Base-by-base conservation (phyloP, 2,113 vertebrate species). In the Bufo bufo region DNA sequence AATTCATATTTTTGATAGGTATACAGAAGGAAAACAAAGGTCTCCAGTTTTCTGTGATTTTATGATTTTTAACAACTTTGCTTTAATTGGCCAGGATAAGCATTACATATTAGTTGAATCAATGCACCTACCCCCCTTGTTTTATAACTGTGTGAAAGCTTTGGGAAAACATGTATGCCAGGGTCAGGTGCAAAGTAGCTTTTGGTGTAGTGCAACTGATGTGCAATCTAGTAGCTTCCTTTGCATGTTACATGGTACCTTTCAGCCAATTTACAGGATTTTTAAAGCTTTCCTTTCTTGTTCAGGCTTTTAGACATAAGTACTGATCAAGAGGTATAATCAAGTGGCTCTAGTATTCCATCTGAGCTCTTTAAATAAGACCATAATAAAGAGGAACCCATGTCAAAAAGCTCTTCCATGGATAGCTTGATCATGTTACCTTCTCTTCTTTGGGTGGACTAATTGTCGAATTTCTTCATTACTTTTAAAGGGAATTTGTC, bases 331-430 rank as follows among this genome's bases (percentile, higher is more conserved):
- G 71, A 59, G 50, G 19, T 50, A 78, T 20, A 65, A 65, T 65
- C 43, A 56, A 79, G 85, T 79, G 75, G 77, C 47, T 69, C n/a
- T 63, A 86, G 52, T 23, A 69, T 79, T 86, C 16, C 12, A 86
- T 52, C 58, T 63, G 20, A 77, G 74, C 61, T 52, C 75, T 54
- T 66, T 79, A 69, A 66, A 79, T 45, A 66, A 66, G 58, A 11
- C 63, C 49, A 47, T n/a, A 43, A 86, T 66, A 17, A 86, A 17
- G 47, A 86, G 77, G 23, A 80, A 79, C 0, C 61, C 47, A 86
- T 86, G 84, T 85, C 84, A 85, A 85, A 85, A 85, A 61, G 72
- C 11, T 74, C 72, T 77, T 49, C 54, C 11, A 63, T n/a, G 56
- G 58, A 45, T 61, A 59, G 61, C 56, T 16, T 78, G 19, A 61